Percentiles rank a stretch among this genome's conserved stretches.
These are phyloP conservation scores for Drosophila seguyi DNA, from an alignment of 1,140 invertebrate species.

Conservation along the genomic window DNA sequence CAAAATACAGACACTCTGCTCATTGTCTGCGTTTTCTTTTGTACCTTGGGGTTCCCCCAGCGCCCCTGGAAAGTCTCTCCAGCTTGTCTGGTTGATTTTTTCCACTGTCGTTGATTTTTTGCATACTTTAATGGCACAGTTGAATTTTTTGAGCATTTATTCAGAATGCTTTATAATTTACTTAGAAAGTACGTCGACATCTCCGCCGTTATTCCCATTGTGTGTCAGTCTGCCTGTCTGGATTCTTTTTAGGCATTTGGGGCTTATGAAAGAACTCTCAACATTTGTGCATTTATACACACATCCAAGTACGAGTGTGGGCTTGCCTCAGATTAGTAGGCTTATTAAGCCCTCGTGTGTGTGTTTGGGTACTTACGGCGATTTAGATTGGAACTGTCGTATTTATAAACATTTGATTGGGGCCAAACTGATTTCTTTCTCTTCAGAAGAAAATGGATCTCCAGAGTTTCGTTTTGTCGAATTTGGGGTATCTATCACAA, in stretches of 20 bases:
- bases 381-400: conserved; percentile 51
- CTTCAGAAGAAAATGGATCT: neutral
- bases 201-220: conserved; percentile 54
- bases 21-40: conserved; percentile 61
- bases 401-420: conserved; percentile 64
- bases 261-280: conserved; percentile 38
- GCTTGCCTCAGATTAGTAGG: conserved; percentile 51
- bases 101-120: conserved; percentile 53
- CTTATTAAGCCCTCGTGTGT: conserved; percentile 50
- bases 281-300: neutral
- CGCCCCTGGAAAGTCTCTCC: conserved; percentile 13
- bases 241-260: conserved; percentile 40
- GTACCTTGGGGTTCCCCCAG: conserved; percentile 3
- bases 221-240: conserved; percentile 37
- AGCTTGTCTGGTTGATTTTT: conserved; percentile 28
- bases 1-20: conserved; percentile 32
- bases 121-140: conserved; percentile 34
- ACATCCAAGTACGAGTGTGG: neutral
- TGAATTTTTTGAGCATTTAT: conserved; percentile 25
- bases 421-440: conserved; percentile 47
- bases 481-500: neutral
- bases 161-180: conserved; percentile 71
- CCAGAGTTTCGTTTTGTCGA: neutral
- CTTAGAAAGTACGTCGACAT: conserved; percentile 59
- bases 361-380: conserved; percentile 19